Conservation (phyloP, 1,140 invertebrate genomes). For the Dendroctonus valens region DNA sequence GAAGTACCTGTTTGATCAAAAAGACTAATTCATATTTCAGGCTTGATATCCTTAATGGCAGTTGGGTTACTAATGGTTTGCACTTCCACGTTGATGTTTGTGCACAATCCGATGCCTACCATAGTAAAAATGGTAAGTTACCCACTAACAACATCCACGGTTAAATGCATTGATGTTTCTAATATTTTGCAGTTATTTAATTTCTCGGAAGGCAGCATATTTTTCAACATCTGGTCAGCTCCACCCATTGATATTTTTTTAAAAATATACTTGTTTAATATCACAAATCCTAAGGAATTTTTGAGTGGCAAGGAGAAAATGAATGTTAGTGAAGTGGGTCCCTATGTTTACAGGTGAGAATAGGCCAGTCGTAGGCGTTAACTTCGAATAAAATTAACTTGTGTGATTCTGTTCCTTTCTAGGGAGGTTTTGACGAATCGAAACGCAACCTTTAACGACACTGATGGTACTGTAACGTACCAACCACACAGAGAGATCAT, state of each 20-base stretch:
- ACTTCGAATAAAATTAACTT: too few species aligned
- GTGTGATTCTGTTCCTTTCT: conserved; percentile 35
- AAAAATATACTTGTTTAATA: conserved; percentile 80
- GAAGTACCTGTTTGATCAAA: too few species aligned
- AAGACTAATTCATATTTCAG: conserved; percentile 36
- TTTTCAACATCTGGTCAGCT: conserved; percentile 66
- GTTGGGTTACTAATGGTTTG: conserved; percentile 49
- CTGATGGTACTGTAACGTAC: conserved; percentile 71
- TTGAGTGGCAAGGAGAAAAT: conserved; percentile 67
- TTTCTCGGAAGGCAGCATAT: conserved; percentile 55
- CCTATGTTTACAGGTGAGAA: conserved; percentile 81
- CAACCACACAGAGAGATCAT: conserved; percentile 63
- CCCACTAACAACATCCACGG: neutral
- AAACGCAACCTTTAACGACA: conserved; percentile 64
- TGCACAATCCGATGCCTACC: conserved; percentile 55
- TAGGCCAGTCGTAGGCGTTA: too few species aligned
- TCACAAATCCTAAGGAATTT: conserved; percentile 77
- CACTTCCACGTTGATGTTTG: conserved; percentile 52
- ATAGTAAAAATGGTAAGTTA: conserved; percentile 56
- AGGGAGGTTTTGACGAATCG: conserved; percentile 69
- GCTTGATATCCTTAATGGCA: conserved; percentile 38
- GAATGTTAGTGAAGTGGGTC: conserved; percentile 74
- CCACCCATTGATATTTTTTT: conserved; percentile 70
- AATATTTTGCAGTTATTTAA: conserved; percentile 52
- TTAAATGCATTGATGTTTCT: neutral